These are phyloP conservation scores for Grammomys surdaster DNA, from an alignment of 2,113 vertebrate genomes.

Conservation along the genomic window DNA sequence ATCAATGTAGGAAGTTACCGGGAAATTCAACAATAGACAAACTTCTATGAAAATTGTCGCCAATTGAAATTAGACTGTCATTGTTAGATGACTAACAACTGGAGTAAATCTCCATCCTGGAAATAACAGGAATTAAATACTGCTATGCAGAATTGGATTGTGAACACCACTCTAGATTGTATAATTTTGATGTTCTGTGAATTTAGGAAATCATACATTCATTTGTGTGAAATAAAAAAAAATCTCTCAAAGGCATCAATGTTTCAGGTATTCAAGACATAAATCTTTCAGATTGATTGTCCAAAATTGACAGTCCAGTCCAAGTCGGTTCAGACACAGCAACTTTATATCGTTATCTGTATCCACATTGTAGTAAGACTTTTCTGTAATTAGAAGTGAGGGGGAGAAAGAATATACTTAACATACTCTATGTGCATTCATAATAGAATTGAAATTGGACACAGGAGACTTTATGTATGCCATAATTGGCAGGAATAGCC, in stretches of 20 bases:
- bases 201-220: constrained; percentile 29
- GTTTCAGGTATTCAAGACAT: background rate
- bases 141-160: background rate
- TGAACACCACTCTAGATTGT: background rate
- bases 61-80: constrained; percentile 33
- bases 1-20: background rate
- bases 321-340: background rate
- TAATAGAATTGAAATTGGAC: background rate
- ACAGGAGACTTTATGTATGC: background rate
- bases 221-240: background rate
- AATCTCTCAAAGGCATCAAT: background rate
- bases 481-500: background rate
- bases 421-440: background rate
- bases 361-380: background rate
- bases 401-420: background rate
- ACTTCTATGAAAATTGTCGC: constrained; percentile 11
- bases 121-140: background rate
- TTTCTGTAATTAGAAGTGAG: constrained; percentile 14
- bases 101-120: background rate
- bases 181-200: background rate
- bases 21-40: background rate
- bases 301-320: background rate
- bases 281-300: background rate
- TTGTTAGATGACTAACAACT: background rate
- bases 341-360: background rate